A percentile compares a stretch with the other conserved stretches of the same genome.
phyloP scores from a whole-genome alignment of 2,888 invertebrate species.

The Alsophila aescularia region DNA sequence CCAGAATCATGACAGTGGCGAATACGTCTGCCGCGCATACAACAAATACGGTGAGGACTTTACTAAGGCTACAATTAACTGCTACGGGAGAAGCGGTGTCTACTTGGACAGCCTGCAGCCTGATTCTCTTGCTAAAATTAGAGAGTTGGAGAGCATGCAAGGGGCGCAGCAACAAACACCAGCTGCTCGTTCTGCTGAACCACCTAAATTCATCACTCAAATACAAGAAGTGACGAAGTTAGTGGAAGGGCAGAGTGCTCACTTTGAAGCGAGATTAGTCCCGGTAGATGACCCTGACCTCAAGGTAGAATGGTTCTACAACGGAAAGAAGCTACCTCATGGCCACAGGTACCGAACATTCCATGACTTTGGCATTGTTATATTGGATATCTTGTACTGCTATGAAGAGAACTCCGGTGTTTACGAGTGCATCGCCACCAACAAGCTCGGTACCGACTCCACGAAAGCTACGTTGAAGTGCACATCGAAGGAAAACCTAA shows the following conservation, averaged over 20 bases:
- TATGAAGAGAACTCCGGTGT: constrained; percentile 98
- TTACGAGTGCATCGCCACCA: constrained; percentile 96
- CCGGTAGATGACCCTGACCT: constrained; percentile 98
- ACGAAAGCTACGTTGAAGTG: constrained; percentile 94
- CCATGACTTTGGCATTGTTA: constrained; percentile 98
- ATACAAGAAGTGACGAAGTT: constrained; percentile 93
- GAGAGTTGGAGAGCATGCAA: constrained; percentile 91
- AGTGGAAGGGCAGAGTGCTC: constrained; percentile 97
- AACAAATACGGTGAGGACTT: constrained; percentile 96
- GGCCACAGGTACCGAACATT: constrained; percentile 98
- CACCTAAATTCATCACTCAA: constrained; percentile 95
- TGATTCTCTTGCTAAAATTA: constrained; percentile 93
- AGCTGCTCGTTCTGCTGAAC: constrained; percentile 88
- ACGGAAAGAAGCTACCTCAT: constrained; percentile 95
- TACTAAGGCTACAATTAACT: constrained; percentile 93
- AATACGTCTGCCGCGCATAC: constrained; percentile 95
- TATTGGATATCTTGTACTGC: constrained; percentile 97
- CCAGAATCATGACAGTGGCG: constrained; percentile 96
- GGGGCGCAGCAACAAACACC: constrained; percentile 87
- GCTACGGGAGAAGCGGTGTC: constrained; percentile 93
- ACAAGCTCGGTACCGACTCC: constrained; percentile 94
- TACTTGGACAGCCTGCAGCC: constrained; percentile 96
- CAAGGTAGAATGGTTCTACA: constrained; percentile 97
- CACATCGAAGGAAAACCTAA: constrained; percentile 94
- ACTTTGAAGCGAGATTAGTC: constrained; percentile 95